Percentiles rank a stretch among this genome's conserved stretches.
phyloP scores from a whole-genome alignment of 2,797 vertebrate species.

The Xerus rutilus region DNA sequence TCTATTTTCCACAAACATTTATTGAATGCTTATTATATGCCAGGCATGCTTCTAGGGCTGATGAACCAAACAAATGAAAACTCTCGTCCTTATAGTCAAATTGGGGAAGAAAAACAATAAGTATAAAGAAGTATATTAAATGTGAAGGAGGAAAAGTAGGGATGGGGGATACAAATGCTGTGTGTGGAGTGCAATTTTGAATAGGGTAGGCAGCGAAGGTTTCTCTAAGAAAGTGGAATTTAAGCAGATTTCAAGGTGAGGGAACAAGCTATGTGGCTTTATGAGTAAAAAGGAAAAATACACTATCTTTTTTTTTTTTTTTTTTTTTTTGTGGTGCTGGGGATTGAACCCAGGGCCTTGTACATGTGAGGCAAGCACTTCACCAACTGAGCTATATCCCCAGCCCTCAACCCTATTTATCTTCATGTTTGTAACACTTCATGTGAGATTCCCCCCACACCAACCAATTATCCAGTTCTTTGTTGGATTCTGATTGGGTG shows the following conservation, averaged over 20 bases:
- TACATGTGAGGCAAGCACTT: too few species aligned
- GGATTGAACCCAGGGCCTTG: too few species aligned
- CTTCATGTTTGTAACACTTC: background rate
- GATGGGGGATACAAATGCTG: background rate
- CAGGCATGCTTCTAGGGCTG: background rate
- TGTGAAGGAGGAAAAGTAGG: background rate
- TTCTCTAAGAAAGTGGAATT: conserved; percentile 15
- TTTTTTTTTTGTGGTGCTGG: too few species aligned
- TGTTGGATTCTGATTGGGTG: background rate
- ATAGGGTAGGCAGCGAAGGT: background rate
- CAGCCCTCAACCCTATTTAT: background rate
- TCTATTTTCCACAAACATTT: background rate
- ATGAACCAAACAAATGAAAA: background rate
- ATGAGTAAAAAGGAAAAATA: too few species aligned
- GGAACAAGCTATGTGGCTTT: background rate
- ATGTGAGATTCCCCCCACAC: background rate
- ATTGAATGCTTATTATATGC: background rate
- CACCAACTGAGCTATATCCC: too few species aligned
- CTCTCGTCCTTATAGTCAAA: background rate
- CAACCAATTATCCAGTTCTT: background rate
- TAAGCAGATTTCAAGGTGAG: background rate
- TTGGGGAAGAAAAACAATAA: background rate
- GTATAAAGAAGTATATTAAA: conserved; percentile 1
- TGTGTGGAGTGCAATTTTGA: background rate
- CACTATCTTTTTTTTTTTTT: too few species aligned